These are phyloP conservation scores for Steinernema scapterisci DNA, from an alignment of 2,888 invertebrate genomes.

Conservation along the genomic window DNA sequence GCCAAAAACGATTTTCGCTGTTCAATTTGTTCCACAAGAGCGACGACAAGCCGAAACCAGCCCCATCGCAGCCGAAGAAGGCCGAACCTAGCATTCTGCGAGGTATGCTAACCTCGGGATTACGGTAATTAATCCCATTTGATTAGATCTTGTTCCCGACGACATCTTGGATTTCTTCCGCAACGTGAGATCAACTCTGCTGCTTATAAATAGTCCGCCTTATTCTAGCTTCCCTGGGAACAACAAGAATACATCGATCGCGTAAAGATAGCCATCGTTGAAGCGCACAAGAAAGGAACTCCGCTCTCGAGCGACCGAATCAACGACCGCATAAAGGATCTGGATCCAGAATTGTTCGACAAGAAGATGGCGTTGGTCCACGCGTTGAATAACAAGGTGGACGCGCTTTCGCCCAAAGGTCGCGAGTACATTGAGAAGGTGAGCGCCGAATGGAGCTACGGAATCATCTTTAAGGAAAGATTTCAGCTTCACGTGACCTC, in stretches of 20 bases:
- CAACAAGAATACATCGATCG: constrained; percentile 4
- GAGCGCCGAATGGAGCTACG: too few species aligned
- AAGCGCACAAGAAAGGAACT: background rate
- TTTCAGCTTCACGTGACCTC: background rate
- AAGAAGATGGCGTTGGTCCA: background rate
- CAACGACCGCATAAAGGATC: background rate
- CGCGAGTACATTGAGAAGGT: background rate
- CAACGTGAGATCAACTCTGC: background rate
- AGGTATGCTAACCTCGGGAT: too few species aligned
- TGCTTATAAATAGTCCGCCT: background rate
- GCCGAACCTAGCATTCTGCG: too few species aligned
- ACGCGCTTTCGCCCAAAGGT: background rate
- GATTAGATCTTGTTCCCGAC: background rate
- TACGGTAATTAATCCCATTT: too few species aligned
- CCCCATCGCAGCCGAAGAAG: too few species aligned
- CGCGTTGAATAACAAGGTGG: background rate
- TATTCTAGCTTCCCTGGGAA: background rate
- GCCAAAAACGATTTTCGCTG: too few species aligned
- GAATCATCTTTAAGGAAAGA: too few species aligned
- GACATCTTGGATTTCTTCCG: background rate
- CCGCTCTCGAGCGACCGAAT: background rate
- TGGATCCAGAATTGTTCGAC: background rate
- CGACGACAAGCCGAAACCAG: too few species aligned
- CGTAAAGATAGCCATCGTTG: background rate
- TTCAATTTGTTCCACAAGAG: too few species aligned